A percentile compares a stretch with the other conserved stretches of the same genome.
phyloP scores from a whole-genome alignment of 2,888 invertebrate species.

The Sminthurides aquaticus region DNA sequence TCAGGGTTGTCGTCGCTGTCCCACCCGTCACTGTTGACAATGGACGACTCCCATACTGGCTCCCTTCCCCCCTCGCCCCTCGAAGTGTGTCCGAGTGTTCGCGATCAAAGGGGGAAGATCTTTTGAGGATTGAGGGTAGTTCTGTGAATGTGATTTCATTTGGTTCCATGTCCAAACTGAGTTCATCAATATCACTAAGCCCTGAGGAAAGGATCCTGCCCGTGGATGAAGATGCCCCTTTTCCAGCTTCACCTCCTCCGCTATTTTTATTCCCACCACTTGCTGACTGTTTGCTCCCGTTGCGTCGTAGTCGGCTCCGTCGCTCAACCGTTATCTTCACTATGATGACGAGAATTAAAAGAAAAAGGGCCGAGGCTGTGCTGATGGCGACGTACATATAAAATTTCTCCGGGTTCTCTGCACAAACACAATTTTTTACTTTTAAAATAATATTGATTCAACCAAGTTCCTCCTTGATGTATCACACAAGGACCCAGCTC shows the following conservation, averaged over 20 bases:
- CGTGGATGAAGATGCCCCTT: constrained; percentile 55
- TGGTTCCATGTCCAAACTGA: constrained; percentile 36
- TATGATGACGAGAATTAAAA: constrained; percentile 61
- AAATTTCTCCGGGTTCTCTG: constrained; percentile 71
- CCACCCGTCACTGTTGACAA: constrained; percentile 35
- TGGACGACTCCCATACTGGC: constrained; percentile 11
- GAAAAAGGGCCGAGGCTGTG: constrained; percentile 62
- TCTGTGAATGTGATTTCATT: constrained; percentile 30
- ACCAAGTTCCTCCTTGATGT: too few relatives aligned
- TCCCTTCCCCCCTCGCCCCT: not conserved
- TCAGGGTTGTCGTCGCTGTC: constrained; percentile 49
- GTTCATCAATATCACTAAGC: constrained; percentile 67
- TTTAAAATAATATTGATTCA: not conserved
- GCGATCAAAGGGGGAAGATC: constrained; percentile 25
- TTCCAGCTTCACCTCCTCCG: constrained; percentile 25
- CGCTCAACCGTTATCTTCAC: constrained; percentile 58
- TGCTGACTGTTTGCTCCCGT: constrained; percentile 18
- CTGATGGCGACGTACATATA: constrained; percentile 76
- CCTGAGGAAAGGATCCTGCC: constrained; percentile 77
- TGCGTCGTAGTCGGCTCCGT: constrained; percentile 54
- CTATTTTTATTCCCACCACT: constrained; percentile 1
- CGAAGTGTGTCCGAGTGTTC: not conserved
- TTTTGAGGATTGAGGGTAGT: constrained; percentile 37
- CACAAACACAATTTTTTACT: constrained; percentile 17
- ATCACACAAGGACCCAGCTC: too few relatives aligned